Conservation (phyloP, 2,113 vertebrate genomes). For the Perca flavescens region DNA sequence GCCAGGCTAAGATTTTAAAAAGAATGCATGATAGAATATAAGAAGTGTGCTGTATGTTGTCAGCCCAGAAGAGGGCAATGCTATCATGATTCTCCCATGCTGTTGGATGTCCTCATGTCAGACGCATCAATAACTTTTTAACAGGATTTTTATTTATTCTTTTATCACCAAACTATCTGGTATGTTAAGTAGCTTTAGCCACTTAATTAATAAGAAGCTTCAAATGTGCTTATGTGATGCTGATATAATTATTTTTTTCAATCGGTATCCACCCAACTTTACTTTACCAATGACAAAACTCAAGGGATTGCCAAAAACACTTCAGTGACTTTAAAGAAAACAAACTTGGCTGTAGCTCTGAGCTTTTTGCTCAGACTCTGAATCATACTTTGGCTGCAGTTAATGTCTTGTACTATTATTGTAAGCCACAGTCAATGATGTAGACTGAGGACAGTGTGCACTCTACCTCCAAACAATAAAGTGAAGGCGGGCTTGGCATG, state of each 20-base stretch:
- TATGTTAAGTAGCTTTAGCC: background rate
- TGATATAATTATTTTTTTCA: background rate
- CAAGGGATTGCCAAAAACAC: slow-evolving; percentile 50
- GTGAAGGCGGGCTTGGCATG: slow-evolving; percentile 32
- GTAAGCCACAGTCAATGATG: slow-evolving; percentile 43
- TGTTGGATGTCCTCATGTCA: background rate
- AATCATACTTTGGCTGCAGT: slow-evolving; percentile 66
- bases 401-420: slow-evolving; percentile 48
- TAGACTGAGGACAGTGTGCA: slow-evolving; percentile 33
- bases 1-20: background rate
- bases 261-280: slow-evolving; percentile 31
- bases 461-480: slow-evolving; percentile 51
- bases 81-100: slow-evolving; percentile 20
- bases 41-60: slow-evolving; percentile 33
- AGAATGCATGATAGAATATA: background rate
- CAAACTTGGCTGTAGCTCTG: slow-evolving; percentile 48
- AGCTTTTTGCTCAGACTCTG: slow-evolving; percentile 51
- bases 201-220: background rate
- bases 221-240: slow-evolving; percentile 17
- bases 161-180: background rate
- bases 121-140: background rate
- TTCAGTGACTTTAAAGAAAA: slow-evolving; percentile 54
- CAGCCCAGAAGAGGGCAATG: slow-evolving; percentile 68
- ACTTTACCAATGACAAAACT: slow-evolving; percentile 44
- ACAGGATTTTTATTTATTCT: background rate